Percentiles rank a stretch among this genome's conserved stretches.
phyloP scores from a whole-genome alignment of 1,140 invertebrate genomes.

The Drosophila quadrilineata region DNA sequence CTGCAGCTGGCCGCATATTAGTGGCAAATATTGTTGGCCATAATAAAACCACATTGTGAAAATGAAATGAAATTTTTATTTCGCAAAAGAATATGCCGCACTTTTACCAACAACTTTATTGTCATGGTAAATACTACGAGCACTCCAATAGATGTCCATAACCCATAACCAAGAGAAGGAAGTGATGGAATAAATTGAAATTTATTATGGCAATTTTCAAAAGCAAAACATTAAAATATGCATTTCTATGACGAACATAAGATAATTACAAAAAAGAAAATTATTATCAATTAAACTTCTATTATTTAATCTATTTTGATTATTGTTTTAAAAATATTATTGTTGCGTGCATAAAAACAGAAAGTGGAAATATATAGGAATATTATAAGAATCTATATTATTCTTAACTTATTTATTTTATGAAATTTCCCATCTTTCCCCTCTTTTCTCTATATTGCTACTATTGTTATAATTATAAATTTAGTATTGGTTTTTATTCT shows the following conservation, averaged over 20 bases:
- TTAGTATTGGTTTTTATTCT: neutral
- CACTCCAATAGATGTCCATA: neutral
- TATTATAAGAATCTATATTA: neutral
- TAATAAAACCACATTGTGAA: constrained; percentile 43
- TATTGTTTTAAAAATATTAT: no score
- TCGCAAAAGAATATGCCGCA: constrained; percentile 14
- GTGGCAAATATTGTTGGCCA: constrained; percentile 69
- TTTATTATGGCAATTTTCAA: neutral
- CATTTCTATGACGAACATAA: no score
- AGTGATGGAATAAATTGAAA: neutral
- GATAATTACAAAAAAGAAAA: no score
- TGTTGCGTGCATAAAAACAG: no score
- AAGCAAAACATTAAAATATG: neutral
- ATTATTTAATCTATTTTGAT: no score
- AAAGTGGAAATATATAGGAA: neutral
- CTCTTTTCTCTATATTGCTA: neutral
- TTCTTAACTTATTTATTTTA: neutral
- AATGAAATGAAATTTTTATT: constrained; percentile 60
- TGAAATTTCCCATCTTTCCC: neutral
- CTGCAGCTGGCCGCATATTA: constrained; percentile 57
- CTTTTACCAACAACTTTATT: constrained; percentile 6
- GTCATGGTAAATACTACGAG: constrained; percentile 21
- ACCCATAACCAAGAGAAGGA: neutral
- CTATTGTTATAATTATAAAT: neutral
- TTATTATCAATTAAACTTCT: no score